Evolutionary conservation across 2,888 invertebrate species (phyloP).

Genomic region (Tinea pellionella): DNA sequence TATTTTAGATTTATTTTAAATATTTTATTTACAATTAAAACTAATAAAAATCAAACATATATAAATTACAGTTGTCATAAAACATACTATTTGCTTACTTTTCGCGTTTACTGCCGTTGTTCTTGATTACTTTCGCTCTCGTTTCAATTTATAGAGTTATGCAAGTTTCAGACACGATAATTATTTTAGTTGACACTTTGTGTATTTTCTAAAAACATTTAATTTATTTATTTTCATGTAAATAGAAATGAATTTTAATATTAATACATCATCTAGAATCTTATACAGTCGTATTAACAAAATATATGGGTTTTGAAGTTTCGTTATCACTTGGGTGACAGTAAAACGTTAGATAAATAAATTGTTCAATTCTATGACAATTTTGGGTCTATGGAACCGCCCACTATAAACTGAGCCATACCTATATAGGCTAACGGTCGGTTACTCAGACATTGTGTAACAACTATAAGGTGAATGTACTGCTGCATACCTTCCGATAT

Average conservation of each 20-base stretch:
- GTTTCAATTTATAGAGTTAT: neutral
- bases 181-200: neutral
- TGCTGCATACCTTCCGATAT: constrained; percentile 2
- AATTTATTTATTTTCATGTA: too few relatives aligned
- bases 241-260: too few relatives aligned
- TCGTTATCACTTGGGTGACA: too few relatives aligned
- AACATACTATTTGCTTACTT: neutral
- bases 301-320: too few relatives aligned
- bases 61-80: neutral
- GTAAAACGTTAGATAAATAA: too few relatives aligned
- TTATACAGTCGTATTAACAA: too few relatives aligned
- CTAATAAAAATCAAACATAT: too few relatives aligned
- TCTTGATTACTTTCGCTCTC: constrained; percentile 10
- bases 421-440: constrained; percentile 12
- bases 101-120: neutral
- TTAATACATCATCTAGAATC: too few relatives aligned
- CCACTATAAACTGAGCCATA: neutral
- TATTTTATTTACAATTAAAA: too few relatives aligned
- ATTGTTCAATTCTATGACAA: neutral
- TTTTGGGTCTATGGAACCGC: neutral
- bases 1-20: too few relatives aligned
- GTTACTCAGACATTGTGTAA: constrained; percentile 10
- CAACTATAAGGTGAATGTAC: constrained; percentile 6
- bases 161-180: neutral
- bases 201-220: too few relatives aligned